phyloP scores from a whole-genome alignment of 2,888 invertebrate genomes.

The Drosophila formosana region DNA sequence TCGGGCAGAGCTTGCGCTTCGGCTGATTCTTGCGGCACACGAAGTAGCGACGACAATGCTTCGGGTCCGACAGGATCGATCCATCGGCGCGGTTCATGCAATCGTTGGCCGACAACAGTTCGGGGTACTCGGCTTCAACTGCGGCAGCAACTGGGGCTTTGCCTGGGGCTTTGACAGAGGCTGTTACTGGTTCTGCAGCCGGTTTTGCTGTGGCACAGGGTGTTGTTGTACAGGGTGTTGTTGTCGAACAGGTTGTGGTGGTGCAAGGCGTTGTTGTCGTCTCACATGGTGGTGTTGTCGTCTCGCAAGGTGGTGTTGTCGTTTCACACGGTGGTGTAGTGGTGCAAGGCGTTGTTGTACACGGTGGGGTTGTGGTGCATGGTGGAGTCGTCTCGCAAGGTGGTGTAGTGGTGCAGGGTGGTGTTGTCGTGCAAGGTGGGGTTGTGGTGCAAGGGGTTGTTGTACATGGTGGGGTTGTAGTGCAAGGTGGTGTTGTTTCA shows the following conservation, averaged over 20 bases:
- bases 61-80: constrained; percentile 39
- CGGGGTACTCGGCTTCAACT: too few species aligned
- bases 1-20: constrained; percentile 37
- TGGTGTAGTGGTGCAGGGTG: constrained; percentile 6
- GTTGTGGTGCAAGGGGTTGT: background rate
- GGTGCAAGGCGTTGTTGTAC: constrained; percentile 3
- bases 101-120: constrained; percentile 23
- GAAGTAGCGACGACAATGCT: constrained; percentile 54
- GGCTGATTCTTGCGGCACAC: constrained; percentile 38
- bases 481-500: background rate
- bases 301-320: background rate
- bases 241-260: constrained; percentile 3
- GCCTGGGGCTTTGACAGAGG: background rate
- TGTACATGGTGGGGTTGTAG: background rate
- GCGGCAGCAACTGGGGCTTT: background rate
- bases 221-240: constrained; percentile 1
- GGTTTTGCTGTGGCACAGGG: background rate
- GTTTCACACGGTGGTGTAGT: background rate
- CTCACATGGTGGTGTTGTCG: background rate
- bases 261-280: constrained; percentile 1
- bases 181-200: background rate
- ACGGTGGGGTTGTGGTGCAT: background rate
- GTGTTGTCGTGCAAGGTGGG: constrained; percentile 6
- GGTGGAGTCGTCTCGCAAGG: background rate
- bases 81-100: constrained; percentile 48